Evolutionary conservation across 2,113 vertebrate species (phyloP).

Genomic region (Vicugna pacos): DNA sequence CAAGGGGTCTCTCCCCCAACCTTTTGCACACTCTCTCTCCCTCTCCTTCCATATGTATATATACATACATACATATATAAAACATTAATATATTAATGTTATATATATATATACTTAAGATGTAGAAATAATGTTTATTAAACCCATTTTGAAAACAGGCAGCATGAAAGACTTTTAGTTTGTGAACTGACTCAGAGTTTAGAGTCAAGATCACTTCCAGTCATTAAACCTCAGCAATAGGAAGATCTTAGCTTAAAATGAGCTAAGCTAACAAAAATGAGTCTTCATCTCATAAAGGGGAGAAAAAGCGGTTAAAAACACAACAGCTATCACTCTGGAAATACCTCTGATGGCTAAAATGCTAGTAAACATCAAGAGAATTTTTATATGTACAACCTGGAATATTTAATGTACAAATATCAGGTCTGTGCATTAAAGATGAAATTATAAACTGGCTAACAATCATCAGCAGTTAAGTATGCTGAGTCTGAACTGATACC

Average conservation of each 20-base stretch:
- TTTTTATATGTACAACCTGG: neutral
- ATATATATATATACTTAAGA: neutral
- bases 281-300: neutral
- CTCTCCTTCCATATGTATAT: neutral
- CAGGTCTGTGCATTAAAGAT: neutral
- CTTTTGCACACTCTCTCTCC: neutral
- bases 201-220: neutral
- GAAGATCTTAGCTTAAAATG: neutral
- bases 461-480: neutral
- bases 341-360: neutral
- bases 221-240: conserved; percentile 18
- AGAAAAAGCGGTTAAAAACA: neutral
- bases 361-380: neutral
- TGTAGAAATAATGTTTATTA: conserved; percentile 44
- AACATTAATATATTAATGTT: neutral
- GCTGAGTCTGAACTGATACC: neutral
- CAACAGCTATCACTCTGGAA: neutral
- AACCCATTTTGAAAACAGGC: conserved; percentile 11
- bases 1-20: neutral
- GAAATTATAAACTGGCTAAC: neutral
- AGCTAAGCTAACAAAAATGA: neutral
- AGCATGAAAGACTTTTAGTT: neutral
- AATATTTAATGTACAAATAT: neutral
- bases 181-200: conserved; percentile 13
- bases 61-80: neutral